Evolutionary conservation across 2,888 invertebrate species (phyloP).

Genomic region (Drosophila mulleri): DNA sequence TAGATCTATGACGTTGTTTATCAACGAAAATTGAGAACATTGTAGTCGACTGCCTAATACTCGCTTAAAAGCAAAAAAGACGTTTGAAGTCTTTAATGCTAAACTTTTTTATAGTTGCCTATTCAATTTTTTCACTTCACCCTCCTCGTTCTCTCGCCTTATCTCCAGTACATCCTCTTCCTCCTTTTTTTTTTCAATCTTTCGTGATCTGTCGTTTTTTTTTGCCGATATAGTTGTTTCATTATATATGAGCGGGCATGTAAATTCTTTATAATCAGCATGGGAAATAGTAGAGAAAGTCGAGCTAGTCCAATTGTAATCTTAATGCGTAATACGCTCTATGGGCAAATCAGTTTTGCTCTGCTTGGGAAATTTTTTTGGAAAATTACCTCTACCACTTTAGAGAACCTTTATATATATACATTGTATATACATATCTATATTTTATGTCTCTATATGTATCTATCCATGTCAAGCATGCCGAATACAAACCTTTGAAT

Average conservation of each 20-base stretch:
- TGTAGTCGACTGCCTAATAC: neutral
- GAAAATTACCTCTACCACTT: neutral
- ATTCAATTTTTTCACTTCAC: too few relatives aligned
- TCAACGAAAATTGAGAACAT: neutral
- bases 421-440: neutral
- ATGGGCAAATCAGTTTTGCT: neutral
- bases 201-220: too few relatives aligned
- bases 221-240: too few relatives aligned
- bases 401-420: neutral
- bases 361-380: neutral
- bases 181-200: too few relatives aligned
- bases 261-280: neutral
- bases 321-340: slow-evolving; percentile 1
- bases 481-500: slow-evolving; percentile 13
- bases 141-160: too few relatives aligned
- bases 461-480: neutral
- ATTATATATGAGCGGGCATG: neutral
- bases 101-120: too few relatives aligned
- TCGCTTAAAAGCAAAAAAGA: neutral
- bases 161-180: too few relatives aligned
- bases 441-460: neutral
- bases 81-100: too few relatives aligned
- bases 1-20: slow-evolving; percentile 1
- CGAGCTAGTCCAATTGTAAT: neutral
- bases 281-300: neutral